Percentiles rank a stretch among this genome's conserved stretches.
Evolutionary conservation across 2,888 invertebrate species (phyloP).

Genomic region (Eupithecia exiguata): DNA sequence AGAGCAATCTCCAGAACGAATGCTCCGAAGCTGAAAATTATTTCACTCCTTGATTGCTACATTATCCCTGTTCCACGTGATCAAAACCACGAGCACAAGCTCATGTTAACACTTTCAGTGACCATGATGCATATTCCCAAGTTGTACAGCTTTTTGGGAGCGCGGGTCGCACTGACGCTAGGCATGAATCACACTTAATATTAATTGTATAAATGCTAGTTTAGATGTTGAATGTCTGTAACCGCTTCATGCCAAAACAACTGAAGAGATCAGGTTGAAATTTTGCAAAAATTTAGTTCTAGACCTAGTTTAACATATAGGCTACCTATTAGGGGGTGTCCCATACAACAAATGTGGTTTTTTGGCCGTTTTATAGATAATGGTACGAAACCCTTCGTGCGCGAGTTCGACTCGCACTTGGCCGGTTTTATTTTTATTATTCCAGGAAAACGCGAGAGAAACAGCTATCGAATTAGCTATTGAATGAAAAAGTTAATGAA

Average conservation of each 20-base stretch:
- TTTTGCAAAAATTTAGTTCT: not conserved
- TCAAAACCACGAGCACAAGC: not conserved
- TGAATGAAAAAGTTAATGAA: too few species aligned
- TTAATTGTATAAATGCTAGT: too few species aligned
- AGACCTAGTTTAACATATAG: not conserved
- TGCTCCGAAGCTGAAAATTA: not conserved
- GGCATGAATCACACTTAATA: not conserved
- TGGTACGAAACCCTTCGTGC: too few species aligned
- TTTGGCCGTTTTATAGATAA: too few species aligned
- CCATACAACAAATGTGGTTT: too few species aligned
- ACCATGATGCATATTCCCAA: not conserved
- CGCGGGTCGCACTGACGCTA: not conserved
- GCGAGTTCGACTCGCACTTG: too few species aligned
- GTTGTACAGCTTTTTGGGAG: not conserved
- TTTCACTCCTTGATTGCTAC: not conserved
- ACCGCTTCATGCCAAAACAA: not conserved
- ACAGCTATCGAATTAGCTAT: too few species aligned
- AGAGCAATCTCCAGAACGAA: not conserved
- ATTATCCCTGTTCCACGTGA: not conserved
- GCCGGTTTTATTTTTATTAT: too few species aligned
- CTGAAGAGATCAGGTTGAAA: not conserved
- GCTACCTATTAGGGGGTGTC: too few species aligned
- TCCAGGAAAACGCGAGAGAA: too few species aligned
- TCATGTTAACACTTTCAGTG: not conserved
- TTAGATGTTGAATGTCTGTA: not conserved